phyloP scores from a whole-genome alignment of 2,113 vertebrate genomes.

The Toxostoma redivivum region DNA sequence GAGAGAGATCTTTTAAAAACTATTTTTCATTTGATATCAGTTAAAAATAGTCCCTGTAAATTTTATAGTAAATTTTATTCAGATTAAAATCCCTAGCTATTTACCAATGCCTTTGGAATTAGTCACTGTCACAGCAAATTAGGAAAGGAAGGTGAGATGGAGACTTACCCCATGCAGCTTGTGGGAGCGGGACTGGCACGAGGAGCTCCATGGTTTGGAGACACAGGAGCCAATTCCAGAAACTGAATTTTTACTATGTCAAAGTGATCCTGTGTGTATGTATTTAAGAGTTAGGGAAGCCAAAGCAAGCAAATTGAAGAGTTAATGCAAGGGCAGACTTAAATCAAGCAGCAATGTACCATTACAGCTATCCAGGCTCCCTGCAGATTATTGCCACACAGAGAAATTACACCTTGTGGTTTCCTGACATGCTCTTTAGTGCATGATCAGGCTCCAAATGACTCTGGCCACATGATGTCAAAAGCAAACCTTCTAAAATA shows the following conservation, averaged over 20 bases:
- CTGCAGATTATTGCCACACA: slow-evolving; percentile 54
- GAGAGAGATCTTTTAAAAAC: background rate
- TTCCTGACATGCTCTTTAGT: slow-evolving; percentile 61
- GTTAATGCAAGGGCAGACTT: slow-evolving; percentile 53
- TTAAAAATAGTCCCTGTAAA: slow-evolving; percentile 6
- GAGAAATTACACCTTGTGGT: slow-evolving; percentile 68
- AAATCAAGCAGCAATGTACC: slow-evolving; percentile 53
- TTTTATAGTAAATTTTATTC: background rate
- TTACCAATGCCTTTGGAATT: slow-evolving; percentile 6
- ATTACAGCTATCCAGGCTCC: slow-evolving; percentile 60
- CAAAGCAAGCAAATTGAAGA: slow-evolving; percentile 71
- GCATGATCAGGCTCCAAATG: background rate
- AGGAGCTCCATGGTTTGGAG: background rate
- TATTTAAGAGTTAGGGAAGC: slow-evolving; percentile 52
- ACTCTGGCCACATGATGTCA: slow-evolving; percentile 20
- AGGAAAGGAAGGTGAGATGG: slow-evolving; percentile 2
- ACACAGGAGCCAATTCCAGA: slow-evolving; percentile 17
- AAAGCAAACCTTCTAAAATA: slow-evolving; percentile 35
- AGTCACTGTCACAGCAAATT: background rate
- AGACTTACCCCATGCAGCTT: slow-evolving; percentile 14
- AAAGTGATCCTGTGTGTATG: slow-evolving; percentile 28
- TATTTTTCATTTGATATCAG: background rate
- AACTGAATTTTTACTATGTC: slow-evolving; percentile 46
- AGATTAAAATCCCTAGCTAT: background rate
- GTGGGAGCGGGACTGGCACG: background rate